A percentile compares a stretch with the other conserved stretches of the same genome.
These are phyloP conservation scores for Epinephelus lanceolatus DNA, from an alignment of 2,113 vertebrate species.

Conservation along the genomic window DNA sequence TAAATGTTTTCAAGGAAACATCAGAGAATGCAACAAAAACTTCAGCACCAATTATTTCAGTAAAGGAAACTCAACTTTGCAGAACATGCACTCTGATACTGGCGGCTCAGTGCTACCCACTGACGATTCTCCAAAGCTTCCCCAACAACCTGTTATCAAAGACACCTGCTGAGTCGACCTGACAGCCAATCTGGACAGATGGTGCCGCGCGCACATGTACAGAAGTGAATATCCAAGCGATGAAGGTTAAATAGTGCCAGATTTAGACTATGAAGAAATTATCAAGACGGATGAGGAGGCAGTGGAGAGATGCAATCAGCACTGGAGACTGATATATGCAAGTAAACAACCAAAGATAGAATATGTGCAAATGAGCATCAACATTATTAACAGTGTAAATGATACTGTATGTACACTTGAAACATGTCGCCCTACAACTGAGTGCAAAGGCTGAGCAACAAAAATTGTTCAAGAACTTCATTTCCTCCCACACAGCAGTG, in stretches of 20 bases:
- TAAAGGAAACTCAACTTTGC: neutral
- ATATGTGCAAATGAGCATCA: neutral
- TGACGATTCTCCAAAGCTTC: neutral
- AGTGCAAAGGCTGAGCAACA: neutral
- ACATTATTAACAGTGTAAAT: neutral
- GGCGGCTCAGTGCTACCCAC: neutral
- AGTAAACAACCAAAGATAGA: constrained; percentile 15
- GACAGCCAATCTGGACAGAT: constrained; percentile 30
- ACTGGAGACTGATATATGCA: neutral
- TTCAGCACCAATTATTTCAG: constrained; percentile 5
- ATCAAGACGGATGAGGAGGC: constrained; percentile 19
- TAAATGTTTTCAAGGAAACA: neutral
- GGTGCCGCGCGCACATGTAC: neutral
- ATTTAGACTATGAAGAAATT: constrained; percentile 18
- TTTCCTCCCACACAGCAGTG: constrained; percentile 25
- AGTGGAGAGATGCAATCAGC: constrained; percentile 18
- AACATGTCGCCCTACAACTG: neutral
- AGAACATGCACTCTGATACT: neutral
- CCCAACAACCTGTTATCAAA: neutral
- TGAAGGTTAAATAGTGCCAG: constrained; percentile 37
- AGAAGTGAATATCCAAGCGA: constrained; percentile 13
- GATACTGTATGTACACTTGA: neutral
- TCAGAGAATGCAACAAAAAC: neutral
- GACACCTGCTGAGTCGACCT: constrained; percentile 24
- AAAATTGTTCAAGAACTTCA: neutral